A percentile compares a stretch with the other conserved stretches of the same genome.
Evolutionary conservation across 2,113 vertebrate species (phyloP).

Genomic region (Lipophrys pholis): DNA sequence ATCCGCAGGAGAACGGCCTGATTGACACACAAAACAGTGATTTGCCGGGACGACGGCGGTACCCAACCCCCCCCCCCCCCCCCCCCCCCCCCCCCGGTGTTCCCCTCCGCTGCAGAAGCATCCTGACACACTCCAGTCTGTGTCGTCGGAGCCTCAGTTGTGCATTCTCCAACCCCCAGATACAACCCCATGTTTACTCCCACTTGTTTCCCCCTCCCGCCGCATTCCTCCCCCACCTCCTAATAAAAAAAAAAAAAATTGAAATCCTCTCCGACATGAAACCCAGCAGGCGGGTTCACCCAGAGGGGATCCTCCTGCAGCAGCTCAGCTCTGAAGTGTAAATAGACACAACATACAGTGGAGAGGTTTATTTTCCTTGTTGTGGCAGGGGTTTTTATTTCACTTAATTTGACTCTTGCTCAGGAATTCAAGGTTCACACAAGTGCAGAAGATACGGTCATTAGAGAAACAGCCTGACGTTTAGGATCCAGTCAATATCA

Average conservation of each 20-base stretch:
- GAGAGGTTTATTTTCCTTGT: conserved; percentile 2
- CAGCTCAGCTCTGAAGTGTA: conserved; percentile 36
- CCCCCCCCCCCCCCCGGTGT: conserved; percentile 5
- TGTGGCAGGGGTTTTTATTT: conserved; percentile 6
- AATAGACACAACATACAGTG: conserved; percentile 22
- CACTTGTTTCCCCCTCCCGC: not conserved
- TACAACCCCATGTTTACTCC: conserved; percentile 9
- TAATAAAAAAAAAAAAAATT: not conserved
- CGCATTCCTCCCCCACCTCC: not conserved
- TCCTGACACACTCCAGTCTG: conserved; percentile 31
- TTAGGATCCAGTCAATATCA: not conserved
- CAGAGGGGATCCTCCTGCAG: conserved; percentile 38
- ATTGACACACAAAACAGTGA: too few species aligned
- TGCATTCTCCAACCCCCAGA: too few species aligned
- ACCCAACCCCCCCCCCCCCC: too few species aligned
- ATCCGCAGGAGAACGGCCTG: too few species aligned
- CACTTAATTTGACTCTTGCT: not conserved
- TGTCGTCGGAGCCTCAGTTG: too few species aligned
- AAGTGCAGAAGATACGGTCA: not conserved
- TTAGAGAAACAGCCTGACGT: not conserved
- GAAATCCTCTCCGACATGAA: conserved; percentile 50
- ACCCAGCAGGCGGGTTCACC: conserved; percentile 55
- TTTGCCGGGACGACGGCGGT: too few species aligned
- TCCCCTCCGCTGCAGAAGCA: conserved; percentile 13
- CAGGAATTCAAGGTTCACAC: not conserved